Evolutionary conservation across 2,113 vertebrate species (phyloP), one percentile per base, ranked within the genome.

Genomic region (Cyanocitta stelleri): DNA sequence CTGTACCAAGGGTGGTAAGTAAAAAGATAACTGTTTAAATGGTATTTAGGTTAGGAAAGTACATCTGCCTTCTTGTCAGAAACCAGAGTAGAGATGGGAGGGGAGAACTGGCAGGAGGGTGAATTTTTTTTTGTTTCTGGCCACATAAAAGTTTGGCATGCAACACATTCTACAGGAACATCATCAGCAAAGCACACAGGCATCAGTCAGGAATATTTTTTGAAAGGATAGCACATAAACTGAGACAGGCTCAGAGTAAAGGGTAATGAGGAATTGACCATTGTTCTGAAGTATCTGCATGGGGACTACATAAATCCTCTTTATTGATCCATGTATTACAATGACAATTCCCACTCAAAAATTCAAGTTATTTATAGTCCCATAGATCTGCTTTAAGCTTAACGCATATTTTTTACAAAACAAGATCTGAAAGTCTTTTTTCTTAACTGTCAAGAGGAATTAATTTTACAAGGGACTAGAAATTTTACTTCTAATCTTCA

Each of bases 191-290:
- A 74, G 76, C 82, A 77, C 78, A 86, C 56, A 92, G 52, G 73
- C 37, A 49, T 74, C 93, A 86, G 52, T 79, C 56, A 91, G 79
- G 61, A 78, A 91, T 86, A 62, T 55, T 88, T 94, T 92, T 74
- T 75, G 44, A 89, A 55, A 81, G 43, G 87, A 76, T 16, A 72
- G 39, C 67, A 72, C 85, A 84, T 97, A 90, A 96, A 96, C 88
- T 44, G 77, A 90, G 82, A 76, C 82, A 92, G 39, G 72, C 52
- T 84, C 52, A 90, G 51, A 93, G 63, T 88, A 86, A 93, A 93
- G 85, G 75, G 54, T 90, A 96, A 96, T 88, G 87, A 96, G 94
- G 88, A 95, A 96, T 94, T 93, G 93, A 92, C 93, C 87, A 63
- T 56, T 92, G 48, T 86, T 93, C 79, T 90, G 80, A 95, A 95